Percentiles rank a stretch among this genome's conserved stretches.
Conservation (phyloP, 2,113 vertebrate species). For the Ceratotherium simum region DNA sequence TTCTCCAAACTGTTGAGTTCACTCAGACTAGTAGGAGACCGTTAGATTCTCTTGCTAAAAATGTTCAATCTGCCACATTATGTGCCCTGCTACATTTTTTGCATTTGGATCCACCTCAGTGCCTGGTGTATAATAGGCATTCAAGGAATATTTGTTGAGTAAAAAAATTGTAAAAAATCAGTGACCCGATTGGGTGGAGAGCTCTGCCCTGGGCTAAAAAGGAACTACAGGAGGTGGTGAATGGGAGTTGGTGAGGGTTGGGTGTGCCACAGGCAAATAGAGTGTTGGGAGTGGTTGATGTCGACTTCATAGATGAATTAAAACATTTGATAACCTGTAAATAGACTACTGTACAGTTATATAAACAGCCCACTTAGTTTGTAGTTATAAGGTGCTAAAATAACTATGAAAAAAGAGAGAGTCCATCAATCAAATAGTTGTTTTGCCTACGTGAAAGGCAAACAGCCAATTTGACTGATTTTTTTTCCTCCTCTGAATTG, state of each 20-base stretch:
- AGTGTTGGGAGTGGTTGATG: conserved; percentile 49
- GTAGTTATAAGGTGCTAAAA: conserved; percentile 67
- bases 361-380: conserved; percentile 67
- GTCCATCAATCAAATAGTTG: conserved; percentile 54
- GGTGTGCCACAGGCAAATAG: background rate
- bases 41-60: background rate
- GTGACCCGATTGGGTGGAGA: conserved; percentile 21
- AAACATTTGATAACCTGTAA: conserved; percentile 72
- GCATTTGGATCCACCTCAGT: background rate
- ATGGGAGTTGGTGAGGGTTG: background rate
- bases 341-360: conserved; percentile 63
- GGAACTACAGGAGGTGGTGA: background rate
- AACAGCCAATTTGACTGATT: background rate
- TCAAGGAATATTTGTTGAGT: conserved; percentile 36
- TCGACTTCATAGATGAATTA: conserved; percentile 70
- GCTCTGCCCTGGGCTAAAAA: background rate
- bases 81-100: background rate
- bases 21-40: background rate
- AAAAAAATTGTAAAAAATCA: background rate
- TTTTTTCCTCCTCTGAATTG: conserved; percentile 69
- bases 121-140: background rate
- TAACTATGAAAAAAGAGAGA: conserved; percentile 67
- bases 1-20: background rate
- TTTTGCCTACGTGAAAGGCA: conserved; percentile 75
- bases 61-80: background rate